Conservation (phyloP, 2,888 invertebrate species). For the Minunthozetes semirufus region DNA sequence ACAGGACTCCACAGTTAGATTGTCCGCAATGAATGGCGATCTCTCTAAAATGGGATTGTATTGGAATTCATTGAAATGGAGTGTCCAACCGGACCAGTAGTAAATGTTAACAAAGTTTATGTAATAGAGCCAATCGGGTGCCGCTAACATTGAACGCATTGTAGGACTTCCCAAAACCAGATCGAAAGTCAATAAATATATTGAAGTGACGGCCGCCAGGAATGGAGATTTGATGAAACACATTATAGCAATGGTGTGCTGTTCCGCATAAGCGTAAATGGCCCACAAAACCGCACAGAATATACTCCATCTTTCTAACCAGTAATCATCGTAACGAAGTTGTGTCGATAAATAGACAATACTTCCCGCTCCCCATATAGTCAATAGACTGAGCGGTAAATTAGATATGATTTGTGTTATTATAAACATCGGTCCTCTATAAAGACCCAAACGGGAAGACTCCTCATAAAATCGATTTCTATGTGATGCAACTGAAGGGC, state of each 20-base stretch:
- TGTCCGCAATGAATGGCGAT: conserved; percentile 42
- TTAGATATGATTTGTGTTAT: conserved; percentile 72
- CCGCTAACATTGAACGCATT: conserved; percentile 69
- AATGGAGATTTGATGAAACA: conserved; percentile 71
- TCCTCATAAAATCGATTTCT: conserved; percentile 89
- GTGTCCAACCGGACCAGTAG: conserved; percentile 60
- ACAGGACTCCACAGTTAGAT: conserved; percentile 36
- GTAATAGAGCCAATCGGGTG: conserved; percentile 74
- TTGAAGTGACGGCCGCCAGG: conserved; percentile 66
- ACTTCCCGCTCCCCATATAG: conserved; percentile 59
- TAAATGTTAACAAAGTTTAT: conserved; percentile 70
- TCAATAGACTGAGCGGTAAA: conserved; percentile 71
- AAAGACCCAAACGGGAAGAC: conserved; percentile 70
- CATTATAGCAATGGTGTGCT: conserved; percentile 71
- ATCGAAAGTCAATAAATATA: conserved; percentile 67
- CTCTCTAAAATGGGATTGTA: conserved; percentile 43
- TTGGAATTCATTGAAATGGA: conserved; percentile 62
- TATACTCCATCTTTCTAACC: conserved; percentile 54
- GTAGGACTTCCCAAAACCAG: conserved; percentile 64
- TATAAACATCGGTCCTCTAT: conserved; percentile 75
- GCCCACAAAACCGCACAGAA: conserved; percentile 71
- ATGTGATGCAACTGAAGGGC: conserved; percentile 56
- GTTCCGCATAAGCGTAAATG: conserved; percentile 72
- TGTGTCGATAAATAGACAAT: conserved; percentile 47
- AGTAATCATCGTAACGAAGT: conserved; percentile 41